A percentile compares a stretch with the other conserved stretches of the same genome.
These are phyloP conservation scores for Caenorhabditis macrosperma DNA, from an alignment of 2,888 invertebrate genomes.

Conservation along the genomic window DNA sequence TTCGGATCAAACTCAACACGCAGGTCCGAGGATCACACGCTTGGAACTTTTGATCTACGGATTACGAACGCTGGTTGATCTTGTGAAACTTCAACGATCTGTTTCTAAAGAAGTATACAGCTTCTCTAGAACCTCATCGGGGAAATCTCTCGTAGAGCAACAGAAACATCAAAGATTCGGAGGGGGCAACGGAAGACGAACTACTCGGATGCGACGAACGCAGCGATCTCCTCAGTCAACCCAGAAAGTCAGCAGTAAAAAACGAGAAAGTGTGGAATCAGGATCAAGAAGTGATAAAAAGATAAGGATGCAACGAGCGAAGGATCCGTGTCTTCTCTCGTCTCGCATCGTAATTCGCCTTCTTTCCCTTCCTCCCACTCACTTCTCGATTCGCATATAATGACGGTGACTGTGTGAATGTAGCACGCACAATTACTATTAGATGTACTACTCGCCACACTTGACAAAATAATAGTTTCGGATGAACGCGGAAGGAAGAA, in stretches of 20 bases:
- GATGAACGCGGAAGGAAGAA: conserved; percentile 6
- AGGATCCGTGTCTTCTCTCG: conserved; percentile 21
- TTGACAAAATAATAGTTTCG: conserved; percentile 35
- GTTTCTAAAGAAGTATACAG: too few relatives aligned
- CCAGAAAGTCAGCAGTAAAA: conserved; percentile 4
- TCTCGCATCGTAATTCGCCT: neutral
- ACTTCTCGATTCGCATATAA: conserved; percentile 13
- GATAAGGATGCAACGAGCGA: conserved; percentile 1
- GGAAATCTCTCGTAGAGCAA: too few relatives aligned
- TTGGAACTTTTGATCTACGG: too few relatives aligned
- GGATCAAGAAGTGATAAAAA: conserved; percentile 7
- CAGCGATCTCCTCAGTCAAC: too few relatives aligned
- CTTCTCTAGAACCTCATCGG: too few relatives aligned
- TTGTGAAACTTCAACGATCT: too few relatives aligned
- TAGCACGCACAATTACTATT: conserved; percentile 24
- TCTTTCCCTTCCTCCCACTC: neutral
- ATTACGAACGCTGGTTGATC: too few relatives aligned
- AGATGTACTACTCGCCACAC: conserved; percentile 24
- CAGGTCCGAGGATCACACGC: too few relatives aligned
- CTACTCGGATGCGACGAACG: too few relatives aligned
- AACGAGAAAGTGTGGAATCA: conserved; percentile 7
- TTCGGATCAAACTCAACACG: neutral
- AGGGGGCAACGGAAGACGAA: too few relatives aligned
- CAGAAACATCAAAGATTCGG: too few relatives aligned
- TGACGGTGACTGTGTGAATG: conserved; percentile 15